Percentiles rank a stretch among this genome's conserved stretches.
Conservation (phyloP, 2,888 invertebrate species). For the Lingula anatina region DNA sequence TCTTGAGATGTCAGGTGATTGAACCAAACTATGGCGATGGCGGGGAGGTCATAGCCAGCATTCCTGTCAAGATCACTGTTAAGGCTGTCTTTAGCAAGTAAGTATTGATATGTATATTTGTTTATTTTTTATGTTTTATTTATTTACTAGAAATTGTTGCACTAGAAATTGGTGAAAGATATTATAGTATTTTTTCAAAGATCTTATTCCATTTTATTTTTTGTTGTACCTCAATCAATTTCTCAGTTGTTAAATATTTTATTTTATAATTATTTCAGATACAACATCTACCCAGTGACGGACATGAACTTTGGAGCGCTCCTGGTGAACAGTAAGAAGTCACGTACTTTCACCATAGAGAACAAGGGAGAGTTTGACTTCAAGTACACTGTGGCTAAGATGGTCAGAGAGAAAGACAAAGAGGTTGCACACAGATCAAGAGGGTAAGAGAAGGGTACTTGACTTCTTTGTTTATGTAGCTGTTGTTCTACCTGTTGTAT, state of each 20-base stretch:
- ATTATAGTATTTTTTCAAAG: too few relatives aligned
- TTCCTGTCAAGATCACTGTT: slow-evolving; percentile 52
- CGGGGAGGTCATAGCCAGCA: slow-evolving; percentile 50
- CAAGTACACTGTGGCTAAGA: slow-evolving; percentile 47
- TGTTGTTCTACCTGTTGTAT: too few relatives aligned
- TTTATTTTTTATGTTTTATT: too few relatives aligned
- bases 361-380: slow-evolving; percentile 53
- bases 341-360: slow-evolving; percentile 47
- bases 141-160: too few relatives aligned
- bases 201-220: too few relatives aligned
- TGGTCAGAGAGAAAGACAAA: slow-evolving; percentile 24
- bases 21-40: slow-evolving; percentile 45
- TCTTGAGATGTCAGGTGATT: slow-evolving; percentile 49
- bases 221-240: too few relatives aligned
- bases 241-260: too few relatives aligned
- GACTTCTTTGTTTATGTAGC: too few relatives aligned
- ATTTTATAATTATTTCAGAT: slow-evolving; percentile 39
- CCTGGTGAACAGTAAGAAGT: slow-evolving; percentile 47
- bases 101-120: too few relatives aligned
- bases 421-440: too few relatives aligned
- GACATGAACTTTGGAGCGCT: slow-evolving; percentile 53
- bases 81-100: slow-evolving; percentile 51
- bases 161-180: too few relatives aligned
- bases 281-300: slow-evolving; percentile 42
- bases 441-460: too few relatives aligned